Base-by-base conservation (phyloP, 2,113 vertebrate species). In the Odontophorus gujanensis region DNA sequence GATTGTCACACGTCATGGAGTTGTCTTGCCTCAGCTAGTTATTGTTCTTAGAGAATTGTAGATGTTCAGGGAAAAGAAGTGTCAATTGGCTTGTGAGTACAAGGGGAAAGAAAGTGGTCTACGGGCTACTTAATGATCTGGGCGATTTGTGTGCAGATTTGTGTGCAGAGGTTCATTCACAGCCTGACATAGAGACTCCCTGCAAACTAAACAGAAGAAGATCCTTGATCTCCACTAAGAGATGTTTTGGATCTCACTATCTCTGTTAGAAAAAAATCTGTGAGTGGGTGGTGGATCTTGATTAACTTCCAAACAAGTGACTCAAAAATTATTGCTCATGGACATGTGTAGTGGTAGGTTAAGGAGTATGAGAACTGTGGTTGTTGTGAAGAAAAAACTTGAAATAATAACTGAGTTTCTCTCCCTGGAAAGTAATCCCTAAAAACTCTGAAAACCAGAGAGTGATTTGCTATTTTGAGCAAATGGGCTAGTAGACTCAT, bases 161-260 rank as follows among this genome's bases (percentile, higher is more conserved):
- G n/a, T n/a, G n/a, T n/a, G n/a, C n/a, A n/a, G 40, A 81, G 2
- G 61, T 20, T 94, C 62, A 65, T 42, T 55, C 42, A 72, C 89
- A 68, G 82, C 55, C 48, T 81, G 42, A 75, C 43, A 61, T 93
- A 32, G 43, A 84, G 40, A 50, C n/a, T 84, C 94, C 45, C 69
- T 94, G 66, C 75, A 86, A 88, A 89, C 62, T 79, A 83, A 68
- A 51, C 38, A 59, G 40, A 92, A 71, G 34, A 81, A 94, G 89
- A 81, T 81, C 51, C 48, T 78, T 91, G 65, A 38, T 96, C 50
- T 83, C 42, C 16, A 13, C n/a, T 63, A 90, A 93, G 85, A 83
- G 66, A 76, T 89, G 66, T 92, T 93, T 95, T 84, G 84, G 74
- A 90, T 89, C 77, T 87, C 53, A 18, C 21, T 87, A 42, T 89